A percentile compares a stretch with the other conserved stretches of the same genome.
Conservation (phyloP, 2,888 invertebrate species). For the Eucriotettix oculatus region DNA sequence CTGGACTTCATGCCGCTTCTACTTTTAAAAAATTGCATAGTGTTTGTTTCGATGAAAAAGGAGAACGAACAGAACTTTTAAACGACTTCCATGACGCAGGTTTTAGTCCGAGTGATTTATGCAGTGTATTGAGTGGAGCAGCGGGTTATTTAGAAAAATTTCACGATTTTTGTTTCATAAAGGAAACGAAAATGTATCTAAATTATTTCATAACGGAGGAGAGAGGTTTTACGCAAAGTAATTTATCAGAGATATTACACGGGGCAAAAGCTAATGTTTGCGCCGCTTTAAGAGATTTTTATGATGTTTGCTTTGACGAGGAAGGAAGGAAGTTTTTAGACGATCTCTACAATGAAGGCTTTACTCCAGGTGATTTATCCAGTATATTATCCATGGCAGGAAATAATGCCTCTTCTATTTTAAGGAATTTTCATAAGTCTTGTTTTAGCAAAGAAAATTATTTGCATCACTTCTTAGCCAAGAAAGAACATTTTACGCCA, state of each 20-base stretch:
- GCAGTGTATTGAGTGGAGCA: too few species aligned
- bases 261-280: not conserved
- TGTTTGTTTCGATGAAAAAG: not conserved
- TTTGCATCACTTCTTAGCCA: not conserved
- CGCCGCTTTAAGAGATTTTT: slow-evolving; percentile 8
- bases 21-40: not conserved
- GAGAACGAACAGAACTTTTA: not conserved
- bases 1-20: not conserved
- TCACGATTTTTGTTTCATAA: too few species aligned
- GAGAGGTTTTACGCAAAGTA: not conserved
- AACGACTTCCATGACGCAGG: too few species aligned
- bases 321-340: not conserved
- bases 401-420: not conserved
- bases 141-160: too few species aligned
- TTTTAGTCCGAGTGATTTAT: too few species aligned
- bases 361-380: not conserved
- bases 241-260: not conserved
- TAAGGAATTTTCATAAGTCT: not conserved
- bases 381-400: not conserved
- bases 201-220: not conserved
- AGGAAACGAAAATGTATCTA: not conserved
- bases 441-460: not conserved
- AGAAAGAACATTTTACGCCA: too few species aligned
- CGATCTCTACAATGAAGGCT: not conserved
- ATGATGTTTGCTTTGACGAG: slow-evolving; percentile 13